Conservation (phyloP, 2,113 vertebrate species). For the Rhea americana region DNA sequence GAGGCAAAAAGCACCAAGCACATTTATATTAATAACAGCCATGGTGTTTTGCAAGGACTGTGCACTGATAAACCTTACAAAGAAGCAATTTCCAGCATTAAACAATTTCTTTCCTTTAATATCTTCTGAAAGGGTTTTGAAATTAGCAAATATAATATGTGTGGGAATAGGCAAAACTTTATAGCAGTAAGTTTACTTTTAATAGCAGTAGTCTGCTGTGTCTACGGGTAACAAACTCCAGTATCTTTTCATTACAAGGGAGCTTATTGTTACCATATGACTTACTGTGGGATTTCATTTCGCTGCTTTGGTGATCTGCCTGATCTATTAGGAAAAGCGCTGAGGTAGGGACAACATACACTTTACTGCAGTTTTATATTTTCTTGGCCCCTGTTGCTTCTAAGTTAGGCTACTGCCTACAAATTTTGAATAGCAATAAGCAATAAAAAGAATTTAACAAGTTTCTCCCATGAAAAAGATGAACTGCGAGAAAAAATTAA, state of each 20-base stretch:
- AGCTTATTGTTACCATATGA: constrained; percentile 49
- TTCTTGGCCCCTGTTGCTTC: constrained; percentile 36
- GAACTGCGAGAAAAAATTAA: constrained; percentile 14
- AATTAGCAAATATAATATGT: constrained; percentile 46
- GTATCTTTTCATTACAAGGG: constrained; percentile 58
- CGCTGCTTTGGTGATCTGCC: constrained; percentile 46
- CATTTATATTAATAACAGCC: background rate
- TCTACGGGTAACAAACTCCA: constrained; percentile 33
- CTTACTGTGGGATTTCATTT: constrained; percentile 55
- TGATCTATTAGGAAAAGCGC: constrained; percentile 62
- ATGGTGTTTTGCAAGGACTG: background rate
- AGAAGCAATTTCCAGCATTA: constrained; percentile 39
- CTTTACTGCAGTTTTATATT: constrained; percentile 53
- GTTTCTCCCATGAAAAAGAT: background rate
- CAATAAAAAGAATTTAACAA: background rate
- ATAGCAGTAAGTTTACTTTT: constrained; percentile 49
- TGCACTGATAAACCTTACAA: background rate
- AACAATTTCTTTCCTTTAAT: constrained; percentile 34
- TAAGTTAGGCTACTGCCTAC: background rate
- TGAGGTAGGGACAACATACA: constrained; percentile 50
- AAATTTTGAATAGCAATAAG: constrained; percentile 33
- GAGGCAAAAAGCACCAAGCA: background rate
- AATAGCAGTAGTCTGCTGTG: constrained; percentile 51
- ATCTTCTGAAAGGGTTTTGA: constrained; percentile 47
- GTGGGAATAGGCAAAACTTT: constrained; percentile 59